These are phyloP conservation scores for Nesogale talazaci DNA, from an alignment of 2,113 vertebrate genomes.

Conservation along the genomic window DNA sequence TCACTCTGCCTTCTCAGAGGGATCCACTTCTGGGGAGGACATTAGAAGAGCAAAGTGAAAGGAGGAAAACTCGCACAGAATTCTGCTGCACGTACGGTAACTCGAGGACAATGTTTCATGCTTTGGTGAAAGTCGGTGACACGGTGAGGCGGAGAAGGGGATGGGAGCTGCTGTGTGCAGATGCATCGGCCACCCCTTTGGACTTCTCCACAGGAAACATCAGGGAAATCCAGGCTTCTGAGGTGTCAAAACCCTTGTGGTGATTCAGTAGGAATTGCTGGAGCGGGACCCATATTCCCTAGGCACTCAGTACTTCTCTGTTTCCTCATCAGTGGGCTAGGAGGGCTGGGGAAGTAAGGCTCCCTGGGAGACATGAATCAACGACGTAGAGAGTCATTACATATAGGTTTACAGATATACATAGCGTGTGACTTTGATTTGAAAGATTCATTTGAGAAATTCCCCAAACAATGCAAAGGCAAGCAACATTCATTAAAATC, in stretches of 20 bases:
- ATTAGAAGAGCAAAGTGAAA: neutral
- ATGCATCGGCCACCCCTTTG: neutral
- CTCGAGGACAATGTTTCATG: neutral
- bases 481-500: too few species aligned
- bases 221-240: neutral
- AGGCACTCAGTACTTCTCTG: neutral
- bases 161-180: neutral
- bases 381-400: neutral
- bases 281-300: neutral
- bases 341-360: neutral
- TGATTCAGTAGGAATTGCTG: neutral
- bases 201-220: neutral
- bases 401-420: too few species aligned
- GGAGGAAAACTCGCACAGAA: neutral
- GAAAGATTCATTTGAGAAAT: too few species aligned
- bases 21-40: neutral
- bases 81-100: neutral
- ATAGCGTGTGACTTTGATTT: too few species aligned
- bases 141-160: neutral
- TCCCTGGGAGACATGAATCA: neutral
- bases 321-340: neutral
- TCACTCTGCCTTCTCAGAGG: neutral
- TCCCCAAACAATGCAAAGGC: too few species aligned
- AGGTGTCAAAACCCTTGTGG: neutral
- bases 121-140: neutral